Base-by-base conservation (phyloP, 2,888 invertebrate species). In the Byasa hedistus region DNA sequence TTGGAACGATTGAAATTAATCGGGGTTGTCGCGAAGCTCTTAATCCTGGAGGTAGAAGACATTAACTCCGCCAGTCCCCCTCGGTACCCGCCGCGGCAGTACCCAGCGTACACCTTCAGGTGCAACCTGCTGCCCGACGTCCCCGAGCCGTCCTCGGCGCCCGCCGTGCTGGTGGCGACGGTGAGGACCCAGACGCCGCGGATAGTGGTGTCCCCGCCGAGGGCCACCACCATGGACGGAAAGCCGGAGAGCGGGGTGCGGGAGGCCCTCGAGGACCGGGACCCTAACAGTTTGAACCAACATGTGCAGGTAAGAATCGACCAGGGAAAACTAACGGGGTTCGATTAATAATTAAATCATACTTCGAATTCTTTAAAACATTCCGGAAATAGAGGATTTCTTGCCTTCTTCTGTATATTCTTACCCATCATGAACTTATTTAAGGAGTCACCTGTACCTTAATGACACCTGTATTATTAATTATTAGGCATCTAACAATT, bases 281-380 rank as follows among this genome's bases (percentile, higher is more conserved):
- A 96, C 77, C 96, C 96, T 0, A 94, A 95, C 74, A 92, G 91
- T 69, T 81, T 96, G 69, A 95, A 95, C 77, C 93, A 93, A 68
- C 95, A 95, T 81, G 87, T 96, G 60, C 94, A 95, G 93, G 96
- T 95, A 82, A 76, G 73, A 36, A 15, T 32, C 10, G 1, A 32
- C 32, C 32, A 10, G 10, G 10, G 32, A 32, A 32, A 7, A 32
- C 8, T 10, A 32, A 10, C 32, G 32, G 7, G 32, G 10, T 32
- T 7, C 7, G 10, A 32, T 32, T 8, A 32, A 32, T 32, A 32
- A 32, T 0, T n/a, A n/a, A n/a, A n/a, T n/a, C n/a, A n/a, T n/a
- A n/a, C n/a, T n/a, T n/a, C n/a, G n/a, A n/a, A n/a, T n/a, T n/a
- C n/a, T n/a, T n/a, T n/a, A n/a, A n/a, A n/a, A n/a, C n/a, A n/a